Evolutionary conservation across 2,797 vertebrate genomes (phyloP).

Genomic region (Scolopax rusticola): DNA sequence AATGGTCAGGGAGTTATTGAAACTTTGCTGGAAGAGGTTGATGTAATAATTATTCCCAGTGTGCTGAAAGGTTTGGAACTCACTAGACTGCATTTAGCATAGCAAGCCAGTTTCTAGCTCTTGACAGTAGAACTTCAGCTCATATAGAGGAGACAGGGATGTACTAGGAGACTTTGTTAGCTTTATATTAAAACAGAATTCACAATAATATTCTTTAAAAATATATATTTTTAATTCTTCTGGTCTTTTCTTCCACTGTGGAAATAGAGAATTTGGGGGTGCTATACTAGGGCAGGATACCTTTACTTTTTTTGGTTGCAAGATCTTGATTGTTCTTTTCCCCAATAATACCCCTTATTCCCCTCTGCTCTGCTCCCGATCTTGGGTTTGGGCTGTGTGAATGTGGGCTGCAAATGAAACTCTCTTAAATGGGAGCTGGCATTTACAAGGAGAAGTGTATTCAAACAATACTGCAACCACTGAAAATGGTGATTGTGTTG

Average conservation of each 20-base stretch:
- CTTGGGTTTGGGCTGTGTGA: not conserved
- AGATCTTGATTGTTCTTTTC: not conserved
- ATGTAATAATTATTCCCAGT: not conserved
- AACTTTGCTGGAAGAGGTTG: not conserved
- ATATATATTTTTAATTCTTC: not conserved
- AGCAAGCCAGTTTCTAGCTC: not conserved
- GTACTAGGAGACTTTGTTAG: not conserved
- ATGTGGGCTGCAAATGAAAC: not conserved
- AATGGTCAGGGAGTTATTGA: not conserved
- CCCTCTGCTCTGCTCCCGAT: too few relatives aligned
- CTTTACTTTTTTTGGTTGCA: not conserved
- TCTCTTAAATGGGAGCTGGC: not conserved
- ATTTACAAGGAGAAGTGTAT: fast-evolving
- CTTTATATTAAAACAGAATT: not conserved
- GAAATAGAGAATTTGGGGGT: not conserved
- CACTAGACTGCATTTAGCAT: not conserved
- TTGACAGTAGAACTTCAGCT: not conserved
- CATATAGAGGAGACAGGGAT: not conserved
- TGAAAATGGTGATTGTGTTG: not conserved
- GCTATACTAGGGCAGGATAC: not conserved
- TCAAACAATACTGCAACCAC: not conserved
- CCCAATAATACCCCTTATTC: not conserved
- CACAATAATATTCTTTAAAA: not conserved
- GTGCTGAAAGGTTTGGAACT: not conserved
- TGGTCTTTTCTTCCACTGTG: not conserved